A percentile compares a stretch with the other conserved stretches of the same genome.
Conservation (phyloP, 2,113 vertebrate genomes). For the Notechis scutatus region DNA sequence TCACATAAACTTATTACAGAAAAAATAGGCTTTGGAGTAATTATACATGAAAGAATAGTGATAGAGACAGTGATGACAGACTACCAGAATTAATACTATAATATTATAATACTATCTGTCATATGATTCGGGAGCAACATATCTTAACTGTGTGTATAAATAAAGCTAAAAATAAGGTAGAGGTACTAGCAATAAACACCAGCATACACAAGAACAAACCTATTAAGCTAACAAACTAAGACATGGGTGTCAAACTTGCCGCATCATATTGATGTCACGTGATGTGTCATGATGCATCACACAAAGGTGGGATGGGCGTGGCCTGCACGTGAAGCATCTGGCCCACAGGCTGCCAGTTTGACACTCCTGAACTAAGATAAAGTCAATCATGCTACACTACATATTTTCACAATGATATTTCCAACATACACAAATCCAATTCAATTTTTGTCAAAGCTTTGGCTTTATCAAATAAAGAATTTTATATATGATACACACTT, state of each 20-base stretch:
- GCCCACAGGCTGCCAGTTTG: too few relatives aligned
- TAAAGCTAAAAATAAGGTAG: neutral
- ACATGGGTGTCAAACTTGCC: neutral
- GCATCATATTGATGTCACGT: fast-evolving
- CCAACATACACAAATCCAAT: neutral
- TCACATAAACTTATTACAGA: neutral
- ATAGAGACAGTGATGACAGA: neutral
- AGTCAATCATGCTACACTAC: neutral
- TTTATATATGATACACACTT: neutral
- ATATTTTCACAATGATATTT: neutral
- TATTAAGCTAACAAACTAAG: neutral
- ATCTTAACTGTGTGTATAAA: neutral
- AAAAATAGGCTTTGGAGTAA: neutral
- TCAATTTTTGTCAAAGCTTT: neutral
- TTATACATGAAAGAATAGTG: neutral
- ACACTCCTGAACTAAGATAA: too few relatives aligned
- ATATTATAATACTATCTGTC: neutral
- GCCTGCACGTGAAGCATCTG: too few relatives aligned
- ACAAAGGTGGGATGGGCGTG: too few relatives aligned
- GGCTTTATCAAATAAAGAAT: neutral
- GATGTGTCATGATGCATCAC: too few relatives aligned
- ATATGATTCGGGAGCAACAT: neutral
- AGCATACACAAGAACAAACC: neutral
- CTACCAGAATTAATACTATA: neutral
- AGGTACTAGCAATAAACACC: neutral